Evolutionary conservation across 2,113 vertebrate genomes (phyloP).

Genomic region (Lichenostomus cassidix): DNA sequence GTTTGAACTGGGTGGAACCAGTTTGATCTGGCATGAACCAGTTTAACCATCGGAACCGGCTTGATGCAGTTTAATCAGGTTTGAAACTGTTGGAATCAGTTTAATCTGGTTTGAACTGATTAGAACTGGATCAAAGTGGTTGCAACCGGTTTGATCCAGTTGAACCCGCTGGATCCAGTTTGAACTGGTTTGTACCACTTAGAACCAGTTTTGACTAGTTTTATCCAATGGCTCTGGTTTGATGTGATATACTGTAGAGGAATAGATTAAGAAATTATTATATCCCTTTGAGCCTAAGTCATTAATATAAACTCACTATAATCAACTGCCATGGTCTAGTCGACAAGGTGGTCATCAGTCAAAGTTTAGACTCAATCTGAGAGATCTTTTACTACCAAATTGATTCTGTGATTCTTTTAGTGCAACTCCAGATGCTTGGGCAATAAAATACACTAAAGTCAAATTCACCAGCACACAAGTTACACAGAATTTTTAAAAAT

Average conservation of each 20-base stretch:
- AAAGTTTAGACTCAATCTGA: not conserved
- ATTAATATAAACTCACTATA: not conserved
- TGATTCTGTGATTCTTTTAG: not conserved
- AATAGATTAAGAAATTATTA: not conserved
- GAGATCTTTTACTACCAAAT: not conserved
- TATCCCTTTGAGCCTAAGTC: not conserved
- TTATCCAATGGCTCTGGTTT: not conserved
- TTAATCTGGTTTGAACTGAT: not conserved
- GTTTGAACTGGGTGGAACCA: not conserved
- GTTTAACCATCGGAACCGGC: not conserved
- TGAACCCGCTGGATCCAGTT: not conserved
- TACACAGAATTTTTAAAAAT: not conserved
- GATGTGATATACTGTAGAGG: not conserved
- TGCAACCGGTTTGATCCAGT: not conserved
- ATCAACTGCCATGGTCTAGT: not conserved
- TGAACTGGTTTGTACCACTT: not conserved
- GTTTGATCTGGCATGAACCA: not conserved
- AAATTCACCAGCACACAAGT: not conserved
- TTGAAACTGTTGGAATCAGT: not conserved
- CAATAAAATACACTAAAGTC: not conserved
- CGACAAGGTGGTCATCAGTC: not conserved
- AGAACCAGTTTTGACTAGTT: not conserved
- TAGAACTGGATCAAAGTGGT: fast-evolving
- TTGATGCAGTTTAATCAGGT: not conserved
- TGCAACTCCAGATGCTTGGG: not conserved